Percentiles rank a stretch among this genome's conserved stretches.
These are phyloP conservation scores for Andrena flavipes DNA, from an alignment of 2,888 invertebrate genomes.

Conservation along the genomic window DNA sequence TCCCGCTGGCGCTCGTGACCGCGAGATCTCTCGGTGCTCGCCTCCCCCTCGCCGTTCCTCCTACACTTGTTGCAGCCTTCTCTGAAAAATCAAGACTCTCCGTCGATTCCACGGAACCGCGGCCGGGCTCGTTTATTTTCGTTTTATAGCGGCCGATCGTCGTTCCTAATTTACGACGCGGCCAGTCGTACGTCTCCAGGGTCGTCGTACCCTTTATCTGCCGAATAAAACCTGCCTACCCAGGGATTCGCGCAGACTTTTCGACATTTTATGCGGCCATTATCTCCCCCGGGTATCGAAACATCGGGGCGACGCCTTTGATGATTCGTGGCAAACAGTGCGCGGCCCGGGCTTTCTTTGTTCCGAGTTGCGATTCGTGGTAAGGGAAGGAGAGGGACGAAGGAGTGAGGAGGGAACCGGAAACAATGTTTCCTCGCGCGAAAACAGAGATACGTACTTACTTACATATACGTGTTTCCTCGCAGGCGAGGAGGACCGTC, in stretches of 20 bases:
- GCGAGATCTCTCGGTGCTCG: not conserved
- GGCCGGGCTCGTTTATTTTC: slow-evolving; percentile 26
- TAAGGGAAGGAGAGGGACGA: not conserved
- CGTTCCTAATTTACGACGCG: slow-evolving; percentile 34
- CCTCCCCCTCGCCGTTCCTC: not conserved
- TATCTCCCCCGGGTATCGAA: not conserved
- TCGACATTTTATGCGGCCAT: slow-evolving; percentile 18
- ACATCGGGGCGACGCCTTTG: not conserved
- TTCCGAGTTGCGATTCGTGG: not conserved
- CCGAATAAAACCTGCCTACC: slow-evolving; percentile 1
- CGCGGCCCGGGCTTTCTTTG: not conserved
- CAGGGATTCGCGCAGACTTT: slow-evolving; percentile 12
- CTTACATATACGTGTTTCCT: not conserved
- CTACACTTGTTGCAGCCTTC: slow-evolving; percentile 4
- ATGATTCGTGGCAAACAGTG: not conserved
- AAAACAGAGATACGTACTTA: slow-evolving; percentile 18
- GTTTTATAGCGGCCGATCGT: slow-evolving; percentile 29
- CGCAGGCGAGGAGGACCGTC: not conserved
- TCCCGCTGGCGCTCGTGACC: not conserved
- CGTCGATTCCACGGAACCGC: slow-evolving; percentile 11
- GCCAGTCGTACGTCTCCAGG: not conserved
- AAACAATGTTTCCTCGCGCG: slow-evolving; percentile 41
- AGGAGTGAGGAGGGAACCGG: not conserved
- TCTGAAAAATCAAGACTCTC: not conserved
- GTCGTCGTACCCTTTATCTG: slow-evolving; percentile 33